Percentiles rank a stretch among this genome's conserved stretches.
phyloP scores from a whole-genome alignment of 2,797 vertebrate species.

The Rhabdophis nuchalis region DNA sequence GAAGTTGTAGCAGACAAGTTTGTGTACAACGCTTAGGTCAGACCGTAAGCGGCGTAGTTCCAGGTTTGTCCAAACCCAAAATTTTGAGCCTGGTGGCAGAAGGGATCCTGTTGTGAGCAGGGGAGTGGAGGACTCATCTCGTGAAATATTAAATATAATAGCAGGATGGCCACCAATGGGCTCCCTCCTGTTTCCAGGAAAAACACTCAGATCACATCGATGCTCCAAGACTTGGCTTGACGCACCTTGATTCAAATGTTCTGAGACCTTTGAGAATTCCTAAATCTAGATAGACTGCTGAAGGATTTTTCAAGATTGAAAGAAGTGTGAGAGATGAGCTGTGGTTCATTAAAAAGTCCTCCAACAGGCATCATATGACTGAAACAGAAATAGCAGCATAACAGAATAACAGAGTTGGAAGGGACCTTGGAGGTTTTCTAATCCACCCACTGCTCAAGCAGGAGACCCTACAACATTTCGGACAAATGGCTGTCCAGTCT shows the following conservation, averaged over 20 bases:
- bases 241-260: no score
- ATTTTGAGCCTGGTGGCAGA: no score
- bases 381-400: not conserved
- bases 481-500: not conserved
- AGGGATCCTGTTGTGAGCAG: no score
- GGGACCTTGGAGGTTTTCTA: not conserved
- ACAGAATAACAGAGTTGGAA: not conserved
- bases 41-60: no score
- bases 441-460: not conserved
- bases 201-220: not conserved
- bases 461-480: not conserved
- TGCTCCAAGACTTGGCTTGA: not conserved
- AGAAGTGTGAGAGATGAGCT: not conserved
- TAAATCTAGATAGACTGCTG: not conserved
- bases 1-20: no score
- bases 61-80: no score
- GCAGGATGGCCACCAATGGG: not conserved
- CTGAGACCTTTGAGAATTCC: not conserved
- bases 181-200: not conserved
- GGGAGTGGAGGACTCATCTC: no score
- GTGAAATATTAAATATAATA: not conserved
- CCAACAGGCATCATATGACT: not conserved
- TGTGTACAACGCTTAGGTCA: no score
- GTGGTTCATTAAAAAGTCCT: not conserved
- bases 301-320: not conserved